phyloP scores from a whole-genome alignment of 2,797 vertebrate species.

The Ciconia nigra region DNA sequence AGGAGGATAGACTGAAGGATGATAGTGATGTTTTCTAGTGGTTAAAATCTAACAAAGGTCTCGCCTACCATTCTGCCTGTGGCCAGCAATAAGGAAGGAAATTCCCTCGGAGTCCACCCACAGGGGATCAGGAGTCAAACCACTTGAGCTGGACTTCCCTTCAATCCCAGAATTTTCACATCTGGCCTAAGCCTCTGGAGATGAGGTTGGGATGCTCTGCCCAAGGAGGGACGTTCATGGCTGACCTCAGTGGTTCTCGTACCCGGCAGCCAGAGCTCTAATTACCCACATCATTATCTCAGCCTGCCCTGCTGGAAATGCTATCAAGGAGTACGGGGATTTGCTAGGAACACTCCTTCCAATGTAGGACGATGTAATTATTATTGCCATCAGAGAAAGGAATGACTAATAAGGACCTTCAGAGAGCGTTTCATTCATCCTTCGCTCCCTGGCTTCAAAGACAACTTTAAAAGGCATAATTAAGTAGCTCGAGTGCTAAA shows the following conservation, averaged over 20 bases:
- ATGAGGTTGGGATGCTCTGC: background rate
- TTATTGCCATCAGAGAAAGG: slow-evolving; percentile 44
- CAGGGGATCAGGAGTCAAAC: background rate
- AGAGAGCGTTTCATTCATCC: slow-evolving; percentile 3
- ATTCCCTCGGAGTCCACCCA: background rate
- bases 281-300: slow-evolving; percentile 25
- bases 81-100: background rate
- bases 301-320: background rate
- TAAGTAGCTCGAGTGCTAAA: slow-evolving; percentile 51
- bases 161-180: background rate
- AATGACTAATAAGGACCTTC: slow-evolving; percentile 53
- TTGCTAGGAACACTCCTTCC: background rate
- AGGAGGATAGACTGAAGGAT: background rate
- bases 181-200: background rate
- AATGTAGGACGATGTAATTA: slow-evolving; percentile 31
- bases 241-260: background rate
- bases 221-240: background rate
- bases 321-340: background rate
- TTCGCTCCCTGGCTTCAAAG: background rate
- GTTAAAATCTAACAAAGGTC: background rate
- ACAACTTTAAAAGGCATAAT: slow-evolving; percentile 63
- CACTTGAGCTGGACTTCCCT: background rate
- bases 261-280: background rate
- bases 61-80: background rate
- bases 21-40: background rate